phyloP scores from a whole-genome alignment of 1,140 invertebrate species.

The Drosophila micromelanica region DNA sequence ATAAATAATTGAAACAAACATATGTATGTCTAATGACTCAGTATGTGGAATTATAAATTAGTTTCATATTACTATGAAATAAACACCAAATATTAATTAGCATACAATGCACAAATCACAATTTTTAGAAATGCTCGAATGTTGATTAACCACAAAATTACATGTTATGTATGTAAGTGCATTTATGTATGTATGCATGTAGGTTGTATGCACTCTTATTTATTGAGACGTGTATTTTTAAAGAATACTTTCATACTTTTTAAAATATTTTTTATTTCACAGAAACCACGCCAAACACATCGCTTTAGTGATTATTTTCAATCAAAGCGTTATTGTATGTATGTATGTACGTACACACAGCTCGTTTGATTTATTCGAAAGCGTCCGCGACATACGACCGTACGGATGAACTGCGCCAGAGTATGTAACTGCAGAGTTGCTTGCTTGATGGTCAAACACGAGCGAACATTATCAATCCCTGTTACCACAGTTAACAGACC shows the following conservation, averaged over 20 bases:
- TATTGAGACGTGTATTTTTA: background rate
- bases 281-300: constrained; percentile 1
- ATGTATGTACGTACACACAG: constrained; percentile 26
- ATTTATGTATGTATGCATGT: background rate
- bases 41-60: too few species aligned
- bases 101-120: background rate
- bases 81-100: background rate
- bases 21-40: background rate
- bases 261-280: background rate
- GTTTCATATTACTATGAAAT: background rate
- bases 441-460: constrained; percentile 17
- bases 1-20: background rate
- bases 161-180: background rate
- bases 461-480: constrained; percentile 15
- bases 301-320: background rate
- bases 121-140: background rate
- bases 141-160: background rate
- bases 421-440: constrained; percentile 21
- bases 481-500: constrained; percentile 13
- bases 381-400: constrained; percentile 33
- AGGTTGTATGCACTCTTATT: background rate
- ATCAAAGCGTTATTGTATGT: constrained; percentile 7
- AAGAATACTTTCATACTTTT: constrained; percentile 6
- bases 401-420: constrained; percentile 26
- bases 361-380: constrained; percentile 18